Evolutionary conservation across 1,140 invertebrate genomes (phyloP).

Genomic region (Sycobia sp.): DNA sequence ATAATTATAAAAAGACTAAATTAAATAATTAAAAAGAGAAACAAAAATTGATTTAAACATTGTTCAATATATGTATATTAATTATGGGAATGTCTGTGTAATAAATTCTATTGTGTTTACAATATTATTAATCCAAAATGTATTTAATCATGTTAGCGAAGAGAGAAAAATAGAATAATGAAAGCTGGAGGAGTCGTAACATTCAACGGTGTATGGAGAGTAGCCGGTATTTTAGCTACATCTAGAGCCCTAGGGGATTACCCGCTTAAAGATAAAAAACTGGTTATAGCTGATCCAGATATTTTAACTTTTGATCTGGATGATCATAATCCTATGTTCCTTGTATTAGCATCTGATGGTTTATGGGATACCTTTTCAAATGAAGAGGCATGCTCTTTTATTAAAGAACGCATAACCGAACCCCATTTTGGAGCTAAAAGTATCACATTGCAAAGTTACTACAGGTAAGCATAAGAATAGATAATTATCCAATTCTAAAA

Average conservation of each 20-base stretch:
- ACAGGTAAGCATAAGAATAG: too few relatives aligned
- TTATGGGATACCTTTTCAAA: slow-evolving; percentile 95
- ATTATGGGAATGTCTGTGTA: neutral
- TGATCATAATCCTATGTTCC: slow-evolving; percentile 84
- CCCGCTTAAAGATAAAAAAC: slow-evolving; percentile 90
- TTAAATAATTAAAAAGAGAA: too few relatives aligned
- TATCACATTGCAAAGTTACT: slow-evolving; percentile 87
- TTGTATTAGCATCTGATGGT: slow-evolving; percentile 92
- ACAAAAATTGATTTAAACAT: too few relatives aligned
- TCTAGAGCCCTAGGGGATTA: slow-evolving; percentile 94
- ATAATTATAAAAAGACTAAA: too few relatives aligned
- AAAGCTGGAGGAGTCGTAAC: slow-evolving; percentile 92
- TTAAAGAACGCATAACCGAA: slow-evolving; percentile 81
- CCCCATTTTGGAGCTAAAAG: slow-evolving; percentile 88
- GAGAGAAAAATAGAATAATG: slow-evolving; percentile 85
- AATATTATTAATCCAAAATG: too few relatives aligned
- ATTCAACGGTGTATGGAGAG: slow-evolving; percentile 95
- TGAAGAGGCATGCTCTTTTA: slow-evolving; percentile 89
- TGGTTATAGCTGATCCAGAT: slow-evolving; percentile 94
- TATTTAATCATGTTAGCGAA: slow-evolving; percentile 74
- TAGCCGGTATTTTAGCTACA: slow-evolving; percentile 93
- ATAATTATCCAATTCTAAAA: too few relatives aligned
- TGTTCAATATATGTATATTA: too few relatives aligned
- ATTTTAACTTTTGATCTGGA: slow-evolving; percentile 90
- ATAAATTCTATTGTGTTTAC: slow-evolving; percentile 16